phyloP scores from a whole-genome alignment of 2,797 vertebrate genomes.

The Gallirallus australis region DNA sequence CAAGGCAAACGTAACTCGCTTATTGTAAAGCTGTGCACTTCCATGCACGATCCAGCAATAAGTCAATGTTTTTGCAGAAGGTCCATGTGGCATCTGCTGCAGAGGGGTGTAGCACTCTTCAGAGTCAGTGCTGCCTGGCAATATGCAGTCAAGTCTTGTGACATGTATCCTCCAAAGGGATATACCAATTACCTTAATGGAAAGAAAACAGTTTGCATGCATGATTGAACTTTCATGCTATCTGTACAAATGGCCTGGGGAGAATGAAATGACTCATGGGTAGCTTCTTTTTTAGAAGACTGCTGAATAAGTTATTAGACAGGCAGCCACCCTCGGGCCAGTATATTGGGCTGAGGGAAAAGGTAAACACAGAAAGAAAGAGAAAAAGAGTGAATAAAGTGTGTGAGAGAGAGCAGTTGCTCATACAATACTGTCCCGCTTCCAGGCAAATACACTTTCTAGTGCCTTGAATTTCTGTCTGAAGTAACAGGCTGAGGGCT shows the following conservation, averaged over 20 bases:
- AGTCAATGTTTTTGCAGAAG: neutral
- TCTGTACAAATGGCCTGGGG: neutral
- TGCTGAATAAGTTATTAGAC: conserved; percentile 32
- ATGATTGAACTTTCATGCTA: neutral
- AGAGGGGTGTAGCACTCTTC: neutral
- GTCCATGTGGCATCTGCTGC: neutral
- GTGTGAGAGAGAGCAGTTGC: neutral
- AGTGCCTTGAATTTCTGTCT: conserved; percentile 15
- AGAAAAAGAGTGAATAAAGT: neutral
- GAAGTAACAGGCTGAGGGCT: neutral
- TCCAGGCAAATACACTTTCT: conserved; percentile 5
- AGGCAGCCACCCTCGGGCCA: neutral
- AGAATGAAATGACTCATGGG: conserved; percentile 11
- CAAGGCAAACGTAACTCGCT: neutral
- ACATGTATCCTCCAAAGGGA: neutral
- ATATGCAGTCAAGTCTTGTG: neutral
- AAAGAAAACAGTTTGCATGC: conserved; percentile 46
- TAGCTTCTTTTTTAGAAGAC: conserved; percentile 12
- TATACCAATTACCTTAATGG: conserved; percentile 10
- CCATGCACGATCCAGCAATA: neutral
- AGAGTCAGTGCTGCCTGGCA: neutral
- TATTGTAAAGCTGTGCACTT: neutral
- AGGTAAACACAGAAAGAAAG: neutral
- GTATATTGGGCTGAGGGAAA: neutral
- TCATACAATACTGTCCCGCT: neutral